These are phyloP conservation scores for Hymenopus coronatus DNA, from an alignment of 2,888 invertebrate genomes.

Conservation along the genomic window DNA sequence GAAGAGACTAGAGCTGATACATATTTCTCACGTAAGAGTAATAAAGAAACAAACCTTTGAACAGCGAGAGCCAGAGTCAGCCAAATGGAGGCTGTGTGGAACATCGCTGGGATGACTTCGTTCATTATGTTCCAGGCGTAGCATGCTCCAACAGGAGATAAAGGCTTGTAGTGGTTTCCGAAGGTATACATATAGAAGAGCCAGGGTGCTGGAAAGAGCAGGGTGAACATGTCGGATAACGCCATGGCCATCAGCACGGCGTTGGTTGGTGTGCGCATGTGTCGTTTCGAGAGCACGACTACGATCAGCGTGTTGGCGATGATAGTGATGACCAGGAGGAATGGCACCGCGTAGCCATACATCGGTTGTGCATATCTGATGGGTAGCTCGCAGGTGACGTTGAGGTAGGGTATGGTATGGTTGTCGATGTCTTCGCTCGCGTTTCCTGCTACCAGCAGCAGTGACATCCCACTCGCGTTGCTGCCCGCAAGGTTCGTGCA, in stretches of 20 bases:
- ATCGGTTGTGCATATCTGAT: constrained; percentile 65
- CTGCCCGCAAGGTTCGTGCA: neutral
- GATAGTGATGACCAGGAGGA: constrained; percentile 82
- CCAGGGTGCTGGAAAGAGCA: constrained; percentile 86
- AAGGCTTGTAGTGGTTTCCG: constrained; percentile 79
- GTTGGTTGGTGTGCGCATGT: constrained; percentile 91
- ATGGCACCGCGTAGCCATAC: constrained; percentile 78
- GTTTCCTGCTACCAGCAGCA: neutral
- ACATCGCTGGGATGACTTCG: constrained; percentile 62
- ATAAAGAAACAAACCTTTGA: constrained; percentile 56
- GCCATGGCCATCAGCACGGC: constrained; percentile 95
- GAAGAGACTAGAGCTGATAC: no score
- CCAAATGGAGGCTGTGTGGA: constrained; percentile 94
- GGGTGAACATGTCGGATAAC: constrained; percentile 89
- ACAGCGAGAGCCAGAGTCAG: constrained; percentile 85
- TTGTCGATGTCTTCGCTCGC: neutral
- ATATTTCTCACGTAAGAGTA: no score
- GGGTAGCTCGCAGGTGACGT: constrained; percentile 66
- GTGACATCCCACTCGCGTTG: neutral
- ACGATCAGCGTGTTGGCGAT: constrained; percentile 89
- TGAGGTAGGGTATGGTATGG: constrained; percentile 43
- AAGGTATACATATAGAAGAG: constrained; percentile 90
- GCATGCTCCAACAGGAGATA: constrained; percentile 72
- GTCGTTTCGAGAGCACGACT: constrained; percentile 81
- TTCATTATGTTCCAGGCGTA: constrained; percentile 78